phyloP scores from a whole-genome alignment of 2,888 invertebrate species.

The Synergus gifuensis region DNA sequence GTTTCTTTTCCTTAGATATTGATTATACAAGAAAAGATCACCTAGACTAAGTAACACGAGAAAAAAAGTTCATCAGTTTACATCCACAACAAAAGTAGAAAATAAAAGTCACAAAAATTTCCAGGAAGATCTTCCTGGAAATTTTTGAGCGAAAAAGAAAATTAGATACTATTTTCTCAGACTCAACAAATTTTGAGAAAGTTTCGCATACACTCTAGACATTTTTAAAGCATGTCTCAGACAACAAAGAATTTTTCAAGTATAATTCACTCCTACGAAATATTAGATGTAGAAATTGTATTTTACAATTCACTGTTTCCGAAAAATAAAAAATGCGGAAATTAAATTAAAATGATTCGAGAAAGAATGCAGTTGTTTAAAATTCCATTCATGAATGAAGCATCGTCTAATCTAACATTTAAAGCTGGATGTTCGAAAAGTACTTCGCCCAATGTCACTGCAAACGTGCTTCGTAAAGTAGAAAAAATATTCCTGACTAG shows the following conservation, averaged over 20 bases:
- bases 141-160: neutral
- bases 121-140: neutral
- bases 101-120: neutral
- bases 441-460: constrained; percentile 16
- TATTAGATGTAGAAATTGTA: neutral
- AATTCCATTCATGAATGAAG: neutral
- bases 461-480: constrained; percentile 27
- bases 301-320: neutral
- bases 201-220: neutral
- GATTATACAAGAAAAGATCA: constrained; percentile 27
- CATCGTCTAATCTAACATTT: neutral
- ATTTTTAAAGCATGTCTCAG: neutral
- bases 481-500: constrained; percentile 59
- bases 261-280: neutral
- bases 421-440: neutral
- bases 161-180: constrained; percentile 4
- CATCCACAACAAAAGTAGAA: neutral
- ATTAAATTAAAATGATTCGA: neutral
- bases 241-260: neutral
- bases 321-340: neutral
- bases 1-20: neutral
- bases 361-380: neutral
- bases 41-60: constrained; percentile 9
- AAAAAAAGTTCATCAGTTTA: neutral
- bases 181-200: neutral